Evolutionary conservation across 2,113 vertebrate genomes (phyloP).

Genomic region (Myocastor coypus): DNA sequence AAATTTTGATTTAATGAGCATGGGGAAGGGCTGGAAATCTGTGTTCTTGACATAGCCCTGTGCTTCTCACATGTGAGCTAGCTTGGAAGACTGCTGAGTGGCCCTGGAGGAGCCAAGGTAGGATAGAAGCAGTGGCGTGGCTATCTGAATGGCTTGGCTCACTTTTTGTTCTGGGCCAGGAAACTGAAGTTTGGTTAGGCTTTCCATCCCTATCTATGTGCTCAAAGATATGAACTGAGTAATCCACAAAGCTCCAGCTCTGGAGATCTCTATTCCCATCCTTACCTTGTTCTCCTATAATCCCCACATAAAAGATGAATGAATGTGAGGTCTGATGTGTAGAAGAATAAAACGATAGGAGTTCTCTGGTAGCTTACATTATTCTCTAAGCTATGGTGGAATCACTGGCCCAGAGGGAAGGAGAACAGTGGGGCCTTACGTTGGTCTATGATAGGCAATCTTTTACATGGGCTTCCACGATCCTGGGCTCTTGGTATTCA

Average conservation of each 20-base stretch:
- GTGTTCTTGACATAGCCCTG: neutral
- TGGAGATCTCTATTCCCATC: neutral
- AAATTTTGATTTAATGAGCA: neutral
- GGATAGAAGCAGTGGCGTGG: neutral
- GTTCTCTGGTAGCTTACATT: neutral
- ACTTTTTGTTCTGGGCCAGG: neutral
- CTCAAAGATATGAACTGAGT: neutral
- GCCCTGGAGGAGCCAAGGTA: neutral
- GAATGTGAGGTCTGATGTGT: neutral
- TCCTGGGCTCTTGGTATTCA: neutral
- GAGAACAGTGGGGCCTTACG: neutral
- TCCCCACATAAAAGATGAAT: neutral
- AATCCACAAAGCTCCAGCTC: neutral
- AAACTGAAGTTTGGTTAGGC: neutral
- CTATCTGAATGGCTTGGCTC: neutral
- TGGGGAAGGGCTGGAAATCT: neutral
- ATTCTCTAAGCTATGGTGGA: neutral
- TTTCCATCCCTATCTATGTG: neutral
- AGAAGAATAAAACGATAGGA: neutral
- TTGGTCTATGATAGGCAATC: neutral
- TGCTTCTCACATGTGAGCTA: neutral
- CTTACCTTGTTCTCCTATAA: neutral
- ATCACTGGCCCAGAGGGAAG: neutral
- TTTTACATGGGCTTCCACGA: neutral
- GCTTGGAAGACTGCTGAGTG: neutral